Evolutionary conservation across 2,888 invertebrate genomes (phyloP), one percentile per base, ranked within the genome.

Genomic region (Conops quadrifasciatus): DNA sequence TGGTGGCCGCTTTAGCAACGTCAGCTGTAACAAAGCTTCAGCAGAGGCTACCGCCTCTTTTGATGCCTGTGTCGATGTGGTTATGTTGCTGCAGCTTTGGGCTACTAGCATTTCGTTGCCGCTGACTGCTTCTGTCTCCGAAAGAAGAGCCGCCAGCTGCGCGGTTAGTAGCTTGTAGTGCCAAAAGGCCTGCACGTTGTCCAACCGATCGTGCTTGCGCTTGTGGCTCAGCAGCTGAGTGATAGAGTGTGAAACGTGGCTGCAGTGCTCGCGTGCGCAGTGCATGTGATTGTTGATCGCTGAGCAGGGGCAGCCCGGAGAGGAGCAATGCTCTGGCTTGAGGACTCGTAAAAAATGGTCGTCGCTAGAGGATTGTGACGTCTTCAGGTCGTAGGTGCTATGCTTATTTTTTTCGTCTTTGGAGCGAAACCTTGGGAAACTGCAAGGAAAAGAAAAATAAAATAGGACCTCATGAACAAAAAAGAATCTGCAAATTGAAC

Each of bases 201-300:
- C 95, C 81, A 94, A 92, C 72, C 96, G 89, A 85, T 97, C 97
- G 85, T 97, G 97, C 83, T 96, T 97, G 73, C 97, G 90, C 87
- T 97, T 97, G 87, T 97, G 97, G 4, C 96, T 95, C 85, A 95
- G 94, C 71, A 97, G 90, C 84, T 97, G 97, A 49, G 96, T 94
- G 81, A 95, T 95, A 47, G 96, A 96, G 83, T 97, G 97, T 73
- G 97, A 88, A 1, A 97, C 96, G 85, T 97, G 97, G 84, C 93
- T 93, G 87, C 97, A 97, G 73, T 94, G 94, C 0, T 93, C 92
- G 74, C 97, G 88, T 79, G 97, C 96, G 88, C 97, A 97, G 87
- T n/a, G n/a, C n/a, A n/a, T n/a, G n/a, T 97, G 97, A 78, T 97
- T 97, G 87, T 13, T 43, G 45, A 43, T 97, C 97, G 87, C 97